Evolutionary conservation across 2,797 vertebrate genomes (phyloP).

Genomic region (Macropus fuliginosus): DNA sequence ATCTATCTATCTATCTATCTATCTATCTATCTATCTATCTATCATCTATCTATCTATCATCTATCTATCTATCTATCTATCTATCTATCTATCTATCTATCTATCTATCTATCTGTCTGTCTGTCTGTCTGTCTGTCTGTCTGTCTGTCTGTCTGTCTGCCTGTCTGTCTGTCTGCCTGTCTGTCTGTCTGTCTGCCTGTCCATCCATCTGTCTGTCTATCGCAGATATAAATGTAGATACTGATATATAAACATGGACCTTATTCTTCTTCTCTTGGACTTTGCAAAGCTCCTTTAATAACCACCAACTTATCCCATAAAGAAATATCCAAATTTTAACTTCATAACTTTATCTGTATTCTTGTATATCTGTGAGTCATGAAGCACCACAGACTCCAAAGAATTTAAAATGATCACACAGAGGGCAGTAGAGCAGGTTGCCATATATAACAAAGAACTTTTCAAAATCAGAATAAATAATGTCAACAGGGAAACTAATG

Average conservation of each 20-base stretch:
- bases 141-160: too few relatives aligned
- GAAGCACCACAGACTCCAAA: not conserved
- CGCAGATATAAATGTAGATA: not conserved
- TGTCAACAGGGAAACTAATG: not conserved
- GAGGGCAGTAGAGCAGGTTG: not conserved
- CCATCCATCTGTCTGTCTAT: not conserved
- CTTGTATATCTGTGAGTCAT: not conserved
- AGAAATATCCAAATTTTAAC: not conserved
- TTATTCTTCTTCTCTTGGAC: not conserved
- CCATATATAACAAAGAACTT: not conserved
- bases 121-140: too few relatives aligned
- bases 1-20: not conserved
- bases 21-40: too few relatives aligned
- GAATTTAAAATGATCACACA: not conserved
- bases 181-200: too few relatives aligned
- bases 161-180: too few relatives aligned
- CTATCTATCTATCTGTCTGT: not conserved
- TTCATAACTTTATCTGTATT: not conserved
- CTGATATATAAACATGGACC: too few relatives aligned
- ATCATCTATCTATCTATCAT: too few relatives aligned
- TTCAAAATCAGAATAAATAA: not conserved
- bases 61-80: not conserved
- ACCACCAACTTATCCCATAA: not conserved
- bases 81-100: not conserved
- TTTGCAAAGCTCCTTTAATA: not conserved